Evolutionary conservation across 2,113 vertebrate species (phyloP), one percentile per base, ranked within the genome.

Genomic region (Burhinus oedicnemus): DNA sequence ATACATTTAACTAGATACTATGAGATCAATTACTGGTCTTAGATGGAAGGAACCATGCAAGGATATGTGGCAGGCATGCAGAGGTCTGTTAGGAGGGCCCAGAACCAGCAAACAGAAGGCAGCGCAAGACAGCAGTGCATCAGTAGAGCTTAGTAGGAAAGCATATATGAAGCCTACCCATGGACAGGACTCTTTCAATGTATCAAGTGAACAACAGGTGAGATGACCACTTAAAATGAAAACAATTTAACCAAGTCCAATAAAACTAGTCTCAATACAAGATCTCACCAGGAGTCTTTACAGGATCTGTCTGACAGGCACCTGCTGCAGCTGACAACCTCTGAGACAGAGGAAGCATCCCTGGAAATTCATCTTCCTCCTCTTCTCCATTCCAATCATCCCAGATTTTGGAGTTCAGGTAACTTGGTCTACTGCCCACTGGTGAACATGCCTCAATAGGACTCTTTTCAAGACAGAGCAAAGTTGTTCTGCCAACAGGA

Each of bases 221-320:
- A 64, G 42, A 76, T 16, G 66, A 90, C 47, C 55, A 44, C 36
- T 70, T 83, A 32, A 87, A 93, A 77, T 44, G n/a, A 76, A 72
- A 64, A 21, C 16, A 71, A 30, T 62, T 74, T 32, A 81, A 80
- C 20, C 16, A 18, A 68, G 40, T 21, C 30, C 29, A 86, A 8
- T 62, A 62, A 64, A 55, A 29, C 3, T 25, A 20, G 5, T 27
- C 57, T 51, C 34, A 57, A 57, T 19, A 54, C 8, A 80, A 89
- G 25, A n/a, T 96, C 98, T 98, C 83, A 99, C 99, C 97, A 84
- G 99, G 99, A 2, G 98, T 99, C 95, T 97, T 98, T 27, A 98
- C 62, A 79, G 70, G 87, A 8, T 86, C 87, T 27, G 88, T 76
- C 47, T 27, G 87, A 83, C 77, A 27, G 2, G 90, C 54, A 25